Percentiles rank a stretch among this genome's conserved stretches.
phyloP scores from a whole-genome alignment of 2,888 invertebrate genomes.

The Drosophila borborema region DNA sequence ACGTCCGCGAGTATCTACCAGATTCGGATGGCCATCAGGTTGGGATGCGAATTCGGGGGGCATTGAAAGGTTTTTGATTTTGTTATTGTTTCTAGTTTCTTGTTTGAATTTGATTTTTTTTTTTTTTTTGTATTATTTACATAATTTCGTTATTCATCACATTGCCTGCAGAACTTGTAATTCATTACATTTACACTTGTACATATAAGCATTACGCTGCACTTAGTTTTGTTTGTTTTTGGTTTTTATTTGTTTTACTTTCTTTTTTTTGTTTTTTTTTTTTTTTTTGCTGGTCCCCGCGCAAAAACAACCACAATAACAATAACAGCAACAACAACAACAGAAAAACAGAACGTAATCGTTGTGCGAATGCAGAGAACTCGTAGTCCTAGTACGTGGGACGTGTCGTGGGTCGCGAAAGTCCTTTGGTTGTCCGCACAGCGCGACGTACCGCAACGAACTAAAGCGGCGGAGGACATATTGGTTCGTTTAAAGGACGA shows the following conservation, averaged over 20 bases:
- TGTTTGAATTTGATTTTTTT: neutral
- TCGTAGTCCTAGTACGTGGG: slow-evolving; percentile 4
- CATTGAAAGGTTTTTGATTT: slow-evolving; percentile 18
- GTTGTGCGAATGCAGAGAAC: slow-evolving; percentile 43
- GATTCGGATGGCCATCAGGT: slow-evolving; percentile 23
- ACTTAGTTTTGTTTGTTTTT: slow-evolving; percentile 33
- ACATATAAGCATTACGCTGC: slow-evolving; percentile 23
- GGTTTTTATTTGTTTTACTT: neutral
- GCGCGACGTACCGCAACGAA: slow-evolving; percentile 78
- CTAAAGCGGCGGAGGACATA: slow-evolving; percentile 56
- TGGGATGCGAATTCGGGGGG: slow-evolving; percentile 10
- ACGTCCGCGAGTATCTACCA: slow-evolving; percentile 2
- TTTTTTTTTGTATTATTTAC: neutral
- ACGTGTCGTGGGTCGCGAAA: slow-evolving; percentile 27
- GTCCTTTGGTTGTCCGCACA: slow-evolving; percentile 65
- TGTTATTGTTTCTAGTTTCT: neutral
- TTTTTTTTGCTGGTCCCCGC: slow-evolving; percentile 28
- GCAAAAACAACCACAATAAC: slow-evolving; percentile 34
- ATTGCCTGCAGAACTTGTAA: slow-evolving; percentile 21
- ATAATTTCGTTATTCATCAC: slow-evolving; percentile 26
- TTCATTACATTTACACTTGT: slow-evolving; percentile 26
- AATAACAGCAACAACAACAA: slow-evolving; percentile 27
- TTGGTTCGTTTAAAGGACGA: slow-evolving; percentile 61
- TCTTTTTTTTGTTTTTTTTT: neutral
- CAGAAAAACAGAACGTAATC: slow-evolving; percentile 40